Evolutionary conservation across 1,140 invertebrate species (phyloP), one percentile per base, ranked within the genome.

Genomic region (Pteromalus puparum): DNA sequence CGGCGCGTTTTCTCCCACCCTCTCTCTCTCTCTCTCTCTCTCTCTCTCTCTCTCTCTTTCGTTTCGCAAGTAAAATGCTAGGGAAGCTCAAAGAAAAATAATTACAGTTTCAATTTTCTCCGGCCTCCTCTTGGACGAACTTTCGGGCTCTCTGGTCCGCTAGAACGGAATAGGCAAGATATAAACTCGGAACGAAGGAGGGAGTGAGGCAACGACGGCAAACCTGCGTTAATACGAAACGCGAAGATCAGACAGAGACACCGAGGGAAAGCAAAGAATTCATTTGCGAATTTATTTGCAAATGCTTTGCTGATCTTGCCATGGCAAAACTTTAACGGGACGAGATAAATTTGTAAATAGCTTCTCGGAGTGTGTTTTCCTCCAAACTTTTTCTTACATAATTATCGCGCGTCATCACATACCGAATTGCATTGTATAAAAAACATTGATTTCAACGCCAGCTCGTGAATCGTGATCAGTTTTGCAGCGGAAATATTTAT

Each of bases 61-160:
- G 21, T 61, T 61, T 61, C 18, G 53, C 21, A 61, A n/a, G 53
- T 61, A 61, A 61, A 61, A 61, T 61, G 21, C 53, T 61, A 61
- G 53, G 53, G 18, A 61, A 61, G 53, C 53, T 61, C 53, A 61
- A 61, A 61, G 53, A 61, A 61, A 61, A 61, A 61, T 61, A 61
- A 61, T 61, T 61, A 61, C 53, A 61, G 53, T 61, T 61, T 61
- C 53, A 61, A 61, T 61, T 61, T 61, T 61, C 53, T 61, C 53
- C 21, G 21, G 53, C 21, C 53, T 61, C 53, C 53, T 21, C 21
- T 61, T 61, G 53, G 0, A 61, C 53, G 53, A 61, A 61, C 53
- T 61, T 61, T 61, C 53, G 53, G 46, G 46, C 53, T 21, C 21
- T n/a, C 53, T 18, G 6, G 15, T 15, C 15, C 13, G 53, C 21